These are phyloP conservation scores for Caenorhabditis sp. DNA, from an alignment of 2,888 invertebrate genomes.

Conservation along the genomic window DNA sequence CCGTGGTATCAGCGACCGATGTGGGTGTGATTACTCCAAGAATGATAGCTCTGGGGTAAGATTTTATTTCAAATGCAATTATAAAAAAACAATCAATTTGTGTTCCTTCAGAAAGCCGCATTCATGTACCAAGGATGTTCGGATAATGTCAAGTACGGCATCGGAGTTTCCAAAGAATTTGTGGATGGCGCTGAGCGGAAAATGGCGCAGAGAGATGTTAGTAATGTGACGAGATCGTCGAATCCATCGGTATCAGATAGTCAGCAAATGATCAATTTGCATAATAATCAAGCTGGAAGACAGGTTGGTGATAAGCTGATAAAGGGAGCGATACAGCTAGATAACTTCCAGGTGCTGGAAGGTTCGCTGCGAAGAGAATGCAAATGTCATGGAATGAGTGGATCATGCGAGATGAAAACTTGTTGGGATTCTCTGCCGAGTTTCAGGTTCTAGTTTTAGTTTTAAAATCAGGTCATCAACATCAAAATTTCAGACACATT, in stretches of 20 bases:
- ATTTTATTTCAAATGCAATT: not conserved
- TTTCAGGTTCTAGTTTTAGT: conserved; percentile 65
- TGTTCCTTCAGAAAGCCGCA: conserved; percentile 35
- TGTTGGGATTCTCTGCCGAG: conserved; percentile 88
- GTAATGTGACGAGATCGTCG: too few species aligned
- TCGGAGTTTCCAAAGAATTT: conserved; percentile 79
- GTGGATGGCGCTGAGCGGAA: conserved; percentile 82
- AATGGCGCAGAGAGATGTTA: too few species aligned
- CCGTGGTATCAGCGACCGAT: conserved; percentile 83
- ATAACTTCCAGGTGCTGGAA: too few species aligned
- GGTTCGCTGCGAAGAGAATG: conserved; percentile 83
- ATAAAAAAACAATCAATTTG: not conserved
- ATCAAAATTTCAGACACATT: conserved; percentile 80
- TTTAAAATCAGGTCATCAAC: not conserved
- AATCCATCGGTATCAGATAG: too few species aligned
- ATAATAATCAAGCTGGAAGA: conserved; percentile 75
- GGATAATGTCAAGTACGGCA: conserved; percentile 83
- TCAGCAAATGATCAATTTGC: conserved; percentile 70
- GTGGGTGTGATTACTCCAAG: conserved; percentile 84
- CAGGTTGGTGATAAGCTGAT: too few species aligned
- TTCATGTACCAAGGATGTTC: conserved; percentile 84
- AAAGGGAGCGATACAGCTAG: too few species aligned
- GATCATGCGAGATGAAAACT: conserved; percentile 80
- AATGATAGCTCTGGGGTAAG: conserved; percentile 34
- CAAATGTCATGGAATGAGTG: conserved; percentile 82